Percentiles rank a stretch among this genome's conserved stretches.
Conservation (phyloP, 30 jellyfish, hydroid and myxozoan genomes). For the Catostylus mosaicus region DNA sequence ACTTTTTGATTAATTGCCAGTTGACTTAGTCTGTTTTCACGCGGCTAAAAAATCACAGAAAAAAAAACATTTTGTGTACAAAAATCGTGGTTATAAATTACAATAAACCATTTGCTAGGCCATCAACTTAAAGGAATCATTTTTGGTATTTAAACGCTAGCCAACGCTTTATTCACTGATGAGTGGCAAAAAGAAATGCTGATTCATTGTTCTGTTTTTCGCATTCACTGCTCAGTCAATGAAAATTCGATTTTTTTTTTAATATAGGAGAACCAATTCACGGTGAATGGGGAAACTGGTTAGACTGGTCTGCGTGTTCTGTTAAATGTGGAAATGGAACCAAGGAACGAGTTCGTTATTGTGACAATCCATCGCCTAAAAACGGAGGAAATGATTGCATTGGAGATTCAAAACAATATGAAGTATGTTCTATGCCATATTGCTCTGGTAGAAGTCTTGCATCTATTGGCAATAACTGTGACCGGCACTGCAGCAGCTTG, state of each 20-base stretch:
- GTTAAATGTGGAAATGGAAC: constrained; percentile 56
- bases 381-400: constrained; percentile 53
- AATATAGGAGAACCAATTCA: constrained; percentile 42
- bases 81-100: not conserved
- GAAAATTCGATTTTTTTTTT: not conserved
- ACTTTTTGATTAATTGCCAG: not conserved
- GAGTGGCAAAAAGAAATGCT: not conserved
- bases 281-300: constrained; percentile 59
- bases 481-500: not conserved
- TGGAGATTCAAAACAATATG: constrained; percentile 4
- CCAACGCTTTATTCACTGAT: no score
- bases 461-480: constrained; percentile 34
- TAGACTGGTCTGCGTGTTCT: constrained; percentile 43
- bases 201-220: not conserved
- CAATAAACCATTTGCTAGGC: not conserved
- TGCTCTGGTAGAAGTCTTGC: constrained; percentile 54
- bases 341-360: constrained; percentile 49
- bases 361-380: constrained; percentile 62
- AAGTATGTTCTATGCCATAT: constrained; percentile 10
- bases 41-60: no score
- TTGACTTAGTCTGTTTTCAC: no score
- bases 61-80: no score
- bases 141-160: not conserved
- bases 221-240: not conserved
- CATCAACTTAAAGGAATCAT: not conserved